Evolutionary conservation across 2,113 vertebrate species (phyloP).

Genomic region (Myrmecophaga tridactyla): DNA sequence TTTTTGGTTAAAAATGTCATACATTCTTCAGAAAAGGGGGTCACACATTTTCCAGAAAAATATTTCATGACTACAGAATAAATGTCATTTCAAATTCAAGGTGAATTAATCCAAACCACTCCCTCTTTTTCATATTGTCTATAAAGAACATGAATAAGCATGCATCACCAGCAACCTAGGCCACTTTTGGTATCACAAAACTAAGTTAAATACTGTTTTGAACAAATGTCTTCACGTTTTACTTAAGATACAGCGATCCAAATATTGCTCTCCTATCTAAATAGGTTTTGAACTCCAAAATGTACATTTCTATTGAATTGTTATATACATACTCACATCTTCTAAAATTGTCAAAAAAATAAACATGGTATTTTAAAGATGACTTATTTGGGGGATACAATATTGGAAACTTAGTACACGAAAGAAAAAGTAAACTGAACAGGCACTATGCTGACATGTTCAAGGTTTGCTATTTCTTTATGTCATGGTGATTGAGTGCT

Average conservation of each 20-base stretch:
- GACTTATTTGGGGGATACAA: background rate
- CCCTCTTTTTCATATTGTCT: background rate
- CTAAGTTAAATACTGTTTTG: background rate
- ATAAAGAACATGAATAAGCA: background rate
- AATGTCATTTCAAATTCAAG: background rate
- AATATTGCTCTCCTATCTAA: background rate
- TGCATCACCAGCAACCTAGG: background rate
- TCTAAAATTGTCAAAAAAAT: background rate
- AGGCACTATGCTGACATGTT: conserved; percentile 47
- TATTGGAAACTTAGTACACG: background rate
- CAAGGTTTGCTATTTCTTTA: conserved; percentile 64
- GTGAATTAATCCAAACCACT: background rate
- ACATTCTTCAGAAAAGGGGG: conserved; percentile 18
- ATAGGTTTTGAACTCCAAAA: background rate
- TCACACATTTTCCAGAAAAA: background rate
- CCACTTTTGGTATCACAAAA: background rate
- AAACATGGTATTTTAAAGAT: background rate
- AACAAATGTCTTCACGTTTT: background rate
- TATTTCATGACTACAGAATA: background rate
- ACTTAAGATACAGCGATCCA: background rate
- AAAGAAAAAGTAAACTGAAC: background rate
- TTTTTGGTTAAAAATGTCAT: background rate
- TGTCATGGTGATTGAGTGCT: conserved; percentile 56
- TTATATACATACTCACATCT: background rate
- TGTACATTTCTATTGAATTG: background rate